phyloP scores from a whole-genome alignment of 2,888 invertebrate genomes.

The Tanaodytes sp. region DNA sequence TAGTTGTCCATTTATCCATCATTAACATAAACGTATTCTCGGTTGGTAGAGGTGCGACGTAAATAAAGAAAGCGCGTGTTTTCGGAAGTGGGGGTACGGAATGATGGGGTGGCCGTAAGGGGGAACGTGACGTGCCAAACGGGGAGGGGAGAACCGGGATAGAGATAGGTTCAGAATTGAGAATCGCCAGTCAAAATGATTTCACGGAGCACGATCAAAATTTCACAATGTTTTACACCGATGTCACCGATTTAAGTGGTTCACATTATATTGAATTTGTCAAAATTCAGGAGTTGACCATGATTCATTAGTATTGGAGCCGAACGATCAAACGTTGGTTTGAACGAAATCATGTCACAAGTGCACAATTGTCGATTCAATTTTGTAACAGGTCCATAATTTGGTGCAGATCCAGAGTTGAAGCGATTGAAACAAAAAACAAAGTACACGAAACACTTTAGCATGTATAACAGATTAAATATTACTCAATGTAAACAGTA shows the following conservation, averaged over 20 bases:
- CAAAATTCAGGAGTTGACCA: no score
- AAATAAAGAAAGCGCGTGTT: constrained; percentile 67
- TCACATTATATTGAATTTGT: no score
- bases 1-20: constrained; percentile 38
- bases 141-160: constrained; percentile 38
- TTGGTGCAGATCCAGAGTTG: constrained; percentile 48
- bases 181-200: constrained; percentile 54
- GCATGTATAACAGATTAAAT: constrained; percentile 28
- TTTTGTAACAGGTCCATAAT: constrained; percentile 35
- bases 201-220: no score
- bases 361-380: constrained; percentile 20
- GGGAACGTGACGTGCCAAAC: constrained; percentile 50
- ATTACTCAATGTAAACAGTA: constrained; percentile 18
- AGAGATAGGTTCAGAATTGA: constrained; percentile 60
- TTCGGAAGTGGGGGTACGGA: constrained; percentile 46
- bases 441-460: constrained; percentile 56
- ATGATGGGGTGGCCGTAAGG: constrained; percentile 60
- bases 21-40: constrained; percentile 54
- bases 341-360: constrained; percentile 34
- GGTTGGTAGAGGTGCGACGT: constrained; percentile 60
- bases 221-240: no score
- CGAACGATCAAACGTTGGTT: no score
- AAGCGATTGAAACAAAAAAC: constrained; percentile 54
- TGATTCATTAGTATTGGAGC: no score
- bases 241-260: constrained; percentile 52